Base-by-base conservation (phyloP, 2,888 invertebrate species). In the Cephalotes varians region DNA sequence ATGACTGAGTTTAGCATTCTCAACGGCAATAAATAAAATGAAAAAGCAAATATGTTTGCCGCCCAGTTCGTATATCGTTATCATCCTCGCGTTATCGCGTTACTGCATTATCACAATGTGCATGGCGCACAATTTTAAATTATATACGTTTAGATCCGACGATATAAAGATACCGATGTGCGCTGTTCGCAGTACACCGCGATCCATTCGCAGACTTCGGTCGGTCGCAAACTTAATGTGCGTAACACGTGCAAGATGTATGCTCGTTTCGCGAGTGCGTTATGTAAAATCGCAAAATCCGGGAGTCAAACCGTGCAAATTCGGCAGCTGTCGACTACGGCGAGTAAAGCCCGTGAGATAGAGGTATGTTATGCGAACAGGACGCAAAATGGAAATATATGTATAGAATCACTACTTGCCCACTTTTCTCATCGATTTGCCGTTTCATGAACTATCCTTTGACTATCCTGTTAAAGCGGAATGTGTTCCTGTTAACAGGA, bases 401-500 rank as follows among this genome's bases (percentile, higher is more conserved):
- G 37, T 6, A 3, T 25, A 9, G 56, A 81, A 81, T 40, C 49
- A 18, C 28, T 28, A 62, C 62, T 28, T 60, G 15, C 6, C 12
- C n/a, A n/a, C n/a, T 44, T 73, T 56, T 15, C 7, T 18, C 21
- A 7, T 62, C 60, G n/a, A 58, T 54, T n/a, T 44, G n/a, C 73
- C 60, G 60, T 44, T n/a, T 58, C 7, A 28, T 18, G n/a, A 6
- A 15, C 4, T 3, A 31, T 72, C 5, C 12, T 9, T n/a, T 5
- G 2, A 28, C 9, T 34, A 18, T 18, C 18, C 6, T 69, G 6
- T 2, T 25, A 25, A 71, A 71, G 6, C 9, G 12, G 1, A 56
- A 12, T 25, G 7, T 6, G 18, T 40, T 72, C 6, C 12, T 28
- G 7, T 58, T 93, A 94, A 83, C 91, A 97, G 97, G 97, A 97